Evolutionary conservation across 2,797 vertebrate species (phyloP), one percentile per base, ranked within the genome.

Genomic region (Manis crassicaudata): DNA sequence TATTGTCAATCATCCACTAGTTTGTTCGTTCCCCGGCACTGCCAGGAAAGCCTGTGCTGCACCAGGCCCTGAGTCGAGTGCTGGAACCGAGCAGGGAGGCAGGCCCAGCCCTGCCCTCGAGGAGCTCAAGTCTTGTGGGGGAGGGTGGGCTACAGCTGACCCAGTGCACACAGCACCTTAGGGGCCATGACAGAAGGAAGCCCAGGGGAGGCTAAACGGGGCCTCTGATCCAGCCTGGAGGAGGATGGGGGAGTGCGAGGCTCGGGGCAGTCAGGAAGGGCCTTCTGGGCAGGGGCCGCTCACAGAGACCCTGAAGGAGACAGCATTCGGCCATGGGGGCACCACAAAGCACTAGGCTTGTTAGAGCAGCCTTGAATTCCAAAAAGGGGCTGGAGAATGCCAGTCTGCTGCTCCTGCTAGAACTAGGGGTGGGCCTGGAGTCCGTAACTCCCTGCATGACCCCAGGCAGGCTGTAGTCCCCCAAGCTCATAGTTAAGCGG

Each of bases 401-500:
- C 10, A n/a, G 3, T 54, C 67, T 12, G 37, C 70, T 84, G 18
- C 60, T 32, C 12, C 32, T 13, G 21, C 21, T 11, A 72, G 75
- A 70, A 12, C 63, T 40, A 13, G 67, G 37, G 32, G 3, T 21
- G 5, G 25, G 52, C 58, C 8, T 54, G 37, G 52, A 37, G 18
- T 10, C 0, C 0, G 35, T 12, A 7, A 35, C 60, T 6, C n/a
- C 35, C 60, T 21, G 21, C 0, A 0, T n/a, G 89, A n/a, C 58
- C 77, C 43, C 7, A 29, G 37, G 62, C 6, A 46, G 12, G n/a
- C 12, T 84, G 35, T 14, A 32, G 35, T 43, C 35, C 58, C 85
- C 50, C 0, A 6, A 40, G 20, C 32, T 73, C 43, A 2, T 0
- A 3, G 12, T 17, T 62, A 75, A 14, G 21, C 27, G 43, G 62